phyloP scores from a whole-genome alignment of 2,797 vertebrate species.

The Petrocephalus schoutedeni region DNA sequence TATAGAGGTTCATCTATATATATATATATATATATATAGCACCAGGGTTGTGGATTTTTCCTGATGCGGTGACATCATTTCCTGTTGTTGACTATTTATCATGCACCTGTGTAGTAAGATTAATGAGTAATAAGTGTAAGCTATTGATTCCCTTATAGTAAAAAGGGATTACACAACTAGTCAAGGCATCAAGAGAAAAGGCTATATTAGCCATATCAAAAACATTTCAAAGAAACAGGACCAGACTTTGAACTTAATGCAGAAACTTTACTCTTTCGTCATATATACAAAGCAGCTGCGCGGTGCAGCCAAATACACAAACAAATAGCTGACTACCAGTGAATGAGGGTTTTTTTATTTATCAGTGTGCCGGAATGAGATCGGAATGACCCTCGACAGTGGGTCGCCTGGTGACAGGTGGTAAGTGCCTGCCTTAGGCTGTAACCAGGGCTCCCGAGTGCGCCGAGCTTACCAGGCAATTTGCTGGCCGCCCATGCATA shows the following conservation, averaged over 20 bases:
- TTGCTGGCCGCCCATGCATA: slow-evolving; percentile 35
- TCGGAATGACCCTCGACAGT: background rate
- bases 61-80: background rate
- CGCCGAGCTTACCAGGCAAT: slow-evolving; percentile 42
- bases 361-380: slow-evolving; percentile 14
- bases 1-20: background rate
- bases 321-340: slow-evolving; percentile 22
- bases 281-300: slow-evolving; percentile 38
- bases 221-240: background rate
- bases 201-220: background rate
- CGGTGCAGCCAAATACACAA: slow-evolving; percentile 39
- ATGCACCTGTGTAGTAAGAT: background rate
- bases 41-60: background rate
- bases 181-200: background rate
- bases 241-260: slow-evolving; percentile 29
- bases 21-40: background rate
- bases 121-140: background rate
- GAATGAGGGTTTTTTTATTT: slow-evolving; percentile 9
- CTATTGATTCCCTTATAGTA: slow-evolving; percentile 2
- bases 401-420: slow-evolving; percentile 38
- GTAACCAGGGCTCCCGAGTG: slow-evolving; percentile 39
- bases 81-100: slow-evolving; percentile 5
- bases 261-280: slow-evolving; percentile 41
- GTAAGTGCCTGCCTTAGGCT: slow-evolving; percentile 24
- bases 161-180: background rate